These are phyloP conservation scores for Gobio occitaniae DNA, from an alignment of 2,797 vertebrate genomes.

Conservation along the genomic window DNA sequence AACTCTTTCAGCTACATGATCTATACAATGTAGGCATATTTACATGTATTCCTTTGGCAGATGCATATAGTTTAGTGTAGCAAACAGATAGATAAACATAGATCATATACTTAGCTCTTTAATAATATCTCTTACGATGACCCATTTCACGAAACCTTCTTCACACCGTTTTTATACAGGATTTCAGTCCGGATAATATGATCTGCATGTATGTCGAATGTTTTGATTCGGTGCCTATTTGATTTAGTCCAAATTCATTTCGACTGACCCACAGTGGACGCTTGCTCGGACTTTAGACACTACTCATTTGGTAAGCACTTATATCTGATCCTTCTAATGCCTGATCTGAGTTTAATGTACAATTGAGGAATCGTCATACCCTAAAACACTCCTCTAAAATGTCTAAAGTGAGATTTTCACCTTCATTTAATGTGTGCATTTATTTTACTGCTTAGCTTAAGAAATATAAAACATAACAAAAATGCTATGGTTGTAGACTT, in stretches of 20 bases:
- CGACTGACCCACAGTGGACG: neutral
- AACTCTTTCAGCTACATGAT: neutral
- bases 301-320: neutral
- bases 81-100: neutral
- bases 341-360: neutral
- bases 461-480: neutral
- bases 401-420: neutral
- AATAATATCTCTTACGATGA: neutral
- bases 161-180: neutral
- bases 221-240: neutral
- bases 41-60: constrained; percentile 9
- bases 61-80: constrained; percentile 8
- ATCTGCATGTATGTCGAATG: neutral
- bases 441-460: neutral
- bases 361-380: neutral
- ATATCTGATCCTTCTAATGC: neutral
- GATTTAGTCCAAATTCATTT: neutral
- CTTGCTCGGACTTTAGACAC: neutral
- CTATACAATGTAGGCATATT: neutral
- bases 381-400: constrained; percentile 11
- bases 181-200: neutral
- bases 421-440: neutral
- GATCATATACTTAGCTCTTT: neutral
- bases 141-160: neutral
- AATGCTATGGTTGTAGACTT: neutral